Conservation (phyloP, 37 sponge, comb jelly and placozoan species). For the Chondrilla cf. caribensis region DNA sequence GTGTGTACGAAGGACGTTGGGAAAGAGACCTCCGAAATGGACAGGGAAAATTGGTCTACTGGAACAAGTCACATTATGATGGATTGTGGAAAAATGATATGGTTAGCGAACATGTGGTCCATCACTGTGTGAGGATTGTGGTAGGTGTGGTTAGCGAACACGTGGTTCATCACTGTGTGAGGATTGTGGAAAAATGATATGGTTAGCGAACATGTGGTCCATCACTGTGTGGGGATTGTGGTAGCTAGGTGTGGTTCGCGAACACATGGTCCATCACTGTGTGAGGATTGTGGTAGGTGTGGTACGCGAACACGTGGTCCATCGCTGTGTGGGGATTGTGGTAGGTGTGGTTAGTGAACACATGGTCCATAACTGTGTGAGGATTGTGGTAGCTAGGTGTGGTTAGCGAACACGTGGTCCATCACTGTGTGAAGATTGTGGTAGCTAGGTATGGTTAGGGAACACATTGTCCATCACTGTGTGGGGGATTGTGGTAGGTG, state of each 20-base stretch:
- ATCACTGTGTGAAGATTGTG: no score
- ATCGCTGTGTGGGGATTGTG: neutral
- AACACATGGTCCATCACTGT: neutral
- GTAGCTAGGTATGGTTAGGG: no score
- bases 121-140: neutral
- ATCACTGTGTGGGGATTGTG: neutral
- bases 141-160: no score
- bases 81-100: constrained; percentile 75
- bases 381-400: no score
- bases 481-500: no score
- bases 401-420: no score
- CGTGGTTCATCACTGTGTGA: neutral
- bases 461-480: no score
- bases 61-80: constrained; percentile 73
- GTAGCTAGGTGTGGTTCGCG: no score
- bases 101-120: constrained; percentile 21
- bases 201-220: constrained; percentile 21
- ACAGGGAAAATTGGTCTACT: constrained; percentile 61
- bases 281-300: constrained; percentile 73
- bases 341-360: no score
- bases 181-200: constrained; percentile 75
- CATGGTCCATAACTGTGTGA: no score
- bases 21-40: constrained; percentile 60
- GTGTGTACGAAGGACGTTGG: constrained; percentile 82
- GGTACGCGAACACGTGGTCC: constrained; percentile 18